Evolutionary conservation across 1,140 invertebrate genomes (phyloP), one percentile per base, ranked within the genome.

Genomic region (Aphaenogaster floridana): DNA sequence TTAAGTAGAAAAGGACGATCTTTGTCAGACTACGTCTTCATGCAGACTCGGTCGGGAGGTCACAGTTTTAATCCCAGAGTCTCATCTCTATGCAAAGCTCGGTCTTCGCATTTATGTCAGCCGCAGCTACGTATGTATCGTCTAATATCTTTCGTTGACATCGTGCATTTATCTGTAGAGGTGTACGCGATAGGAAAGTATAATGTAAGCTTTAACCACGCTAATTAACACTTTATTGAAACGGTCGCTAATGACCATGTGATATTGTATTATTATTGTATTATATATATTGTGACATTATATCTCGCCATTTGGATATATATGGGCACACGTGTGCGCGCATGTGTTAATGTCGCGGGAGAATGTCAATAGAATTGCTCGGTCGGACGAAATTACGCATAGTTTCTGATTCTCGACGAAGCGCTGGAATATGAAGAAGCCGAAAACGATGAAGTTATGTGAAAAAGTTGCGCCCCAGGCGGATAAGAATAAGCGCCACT

Each of bases 51-150:
- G 28, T 34, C 66, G 42, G 71, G 45, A 69, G n/a, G 79, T 86
- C 78, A 83, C 81, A 86, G 69, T 91, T 91, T 91, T 91, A 91
- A 91, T 91, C 90, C 71, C 68, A 45, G 50, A 61, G 64, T 69
- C 90, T 91, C 89, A 88, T 91, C 57, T 91, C 79, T 89, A 91
- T 91, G 90, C 90, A 91, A 91, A 91, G 69, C 77, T 39, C 39
- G 84, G 34, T 36, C 71, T 59, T 57, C 57, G 34, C 71, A 42
- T 74, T 72, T 74, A 84, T 59, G 86, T 52, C 42, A 57, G 54
- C 81, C 81, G 52, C 52, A 76, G 28, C 52, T 90, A 79, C 52
- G 59, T 52, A 81, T 88, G 57, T 72, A 86, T 50, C 8, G n/a
- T 11, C 71, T 81, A 90, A 88, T 90, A 86, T 28, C 36, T 90